phyloP scores from a whole-genome alignment of 2,797 vertebrate species.

The Hyperoplus immaculatus region DNA sequence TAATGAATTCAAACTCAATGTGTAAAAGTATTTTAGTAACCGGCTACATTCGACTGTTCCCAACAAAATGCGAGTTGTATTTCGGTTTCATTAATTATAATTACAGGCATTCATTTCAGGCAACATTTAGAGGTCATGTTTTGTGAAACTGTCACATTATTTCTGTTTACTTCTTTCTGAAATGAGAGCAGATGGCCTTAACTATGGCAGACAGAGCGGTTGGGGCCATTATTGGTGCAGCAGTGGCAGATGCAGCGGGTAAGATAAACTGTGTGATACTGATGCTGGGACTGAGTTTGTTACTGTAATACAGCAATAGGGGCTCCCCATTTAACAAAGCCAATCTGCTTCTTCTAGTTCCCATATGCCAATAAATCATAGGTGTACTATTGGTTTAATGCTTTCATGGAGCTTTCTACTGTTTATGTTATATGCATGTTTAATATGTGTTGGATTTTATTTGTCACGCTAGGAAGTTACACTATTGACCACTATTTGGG shows the following conservation, averaged over 20 bases:
- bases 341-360: neutral
- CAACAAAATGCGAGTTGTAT: neutral
- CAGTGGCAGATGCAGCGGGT: constrained; percentile 85
- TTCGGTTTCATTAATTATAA: constrained; percentile 10
- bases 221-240: constrained; percentile 81
- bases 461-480: neutral
- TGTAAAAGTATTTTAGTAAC: constrained; percentile 4
- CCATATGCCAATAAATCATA: constrained; percentile 10
- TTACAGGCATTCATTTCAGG: neutral
- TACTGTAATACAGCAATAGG: neutral
- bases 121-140: neutral
- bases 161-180: constrained; percentile 4
- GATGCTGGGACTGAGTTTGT: neutral
- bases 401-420: neutral
- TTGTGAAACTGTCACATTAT: neutral
- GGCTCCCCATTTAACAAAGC: neutral
- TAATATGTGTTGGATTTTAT: neutral
- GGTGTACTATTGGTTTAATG: neutral
- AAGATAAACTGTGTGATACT: constrained; percentile 56
- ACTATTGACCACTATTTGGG: neutral
- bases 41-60: neutral
- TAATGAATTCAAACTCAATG: neutral
- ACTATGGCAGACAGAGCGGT: constrained; percentile 74
- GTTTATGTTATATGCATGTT: neutral
- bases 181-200: constrained; percentile 67